A percentile compares a stretch with the other conserved stretches of the same genome.
These are phyloP conservation scores for Drosophila arawakana DNA, from an alignment of 1,140 invertebrate species.

Conservation along the genomic window DNA sequence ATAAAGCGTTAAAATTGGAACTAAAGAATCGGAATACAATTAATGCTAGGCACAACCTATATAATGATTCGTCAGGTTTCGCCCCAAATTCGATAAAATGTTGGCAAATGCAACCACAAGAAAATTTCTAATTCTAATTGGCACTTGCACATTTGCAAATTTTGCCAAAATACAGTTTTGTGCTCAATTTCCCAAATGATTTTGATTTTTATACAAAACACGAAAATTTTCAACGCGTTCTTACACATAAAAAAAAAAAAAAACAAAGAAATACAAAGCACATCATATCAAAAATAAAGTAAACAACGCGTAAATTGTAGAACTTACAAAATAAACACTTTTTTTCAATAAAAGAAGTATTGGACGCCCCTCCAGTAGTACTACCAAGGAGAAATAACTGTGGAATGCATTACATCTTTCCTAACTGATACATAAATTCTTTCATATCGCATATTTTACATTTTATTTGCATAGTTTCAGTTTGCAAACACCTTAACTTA, in stretches of 20 bases:
- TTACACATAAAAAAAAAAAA: slow-evolving; percentile 37
- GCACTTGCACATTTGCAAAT: slow-evolving; percentile 69
- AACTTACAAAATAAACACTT: slow-evolving; percentile 7
- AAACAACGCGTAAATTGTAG: slow-evolving; percentile 40
- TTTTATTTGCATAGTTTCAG: slow-evolving; percentile 16
- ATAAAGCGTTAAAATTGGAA: slow-evolving; percentile 73
- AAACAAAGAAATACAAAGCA: slow-evolving; percentile 49
- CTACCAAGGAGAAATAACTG: neutral
- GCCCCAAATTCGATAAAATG: slow-evolving; percentile 54
- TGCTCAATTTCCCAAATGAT: slow-evolving; percentile 47
- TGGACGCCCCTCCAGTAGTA: slow-evolving; percentile 15
- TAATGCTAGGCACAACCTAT: slow-evolving; percentile 53
- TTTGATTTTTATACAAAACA: slow-evolving; percentile 16
- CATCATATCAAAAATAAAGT: slow-evolving; percentile 53
- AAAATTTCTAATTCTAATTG: slow-evolving; percentile 64
- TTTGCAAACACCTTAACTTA: slow-evolving; percentile 11
- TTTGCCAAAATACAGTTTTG: slow-evolving; percentile 80
- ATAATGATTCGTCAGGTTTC: slow-evolving; percentile 66
- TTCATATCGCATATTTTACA: slow-evolving; percentile 3
- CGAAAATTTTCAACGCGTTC: slow-evolving; percentile 21
- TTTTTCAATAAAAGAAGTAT: slow-evolving; percentile 13
- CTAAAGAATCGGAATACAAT: slow-evolving; percentile 39
- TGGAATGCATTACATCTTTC: neutral
- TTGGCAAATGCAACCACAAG: slow-evolving; percentile 25
- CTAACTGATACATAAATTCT: slow-evolving; percentile 1